Evolutionary conservation across 2,888 invertebrate genomes (phyloP).

Genomic region (Heliconius ismenius): DNA sequence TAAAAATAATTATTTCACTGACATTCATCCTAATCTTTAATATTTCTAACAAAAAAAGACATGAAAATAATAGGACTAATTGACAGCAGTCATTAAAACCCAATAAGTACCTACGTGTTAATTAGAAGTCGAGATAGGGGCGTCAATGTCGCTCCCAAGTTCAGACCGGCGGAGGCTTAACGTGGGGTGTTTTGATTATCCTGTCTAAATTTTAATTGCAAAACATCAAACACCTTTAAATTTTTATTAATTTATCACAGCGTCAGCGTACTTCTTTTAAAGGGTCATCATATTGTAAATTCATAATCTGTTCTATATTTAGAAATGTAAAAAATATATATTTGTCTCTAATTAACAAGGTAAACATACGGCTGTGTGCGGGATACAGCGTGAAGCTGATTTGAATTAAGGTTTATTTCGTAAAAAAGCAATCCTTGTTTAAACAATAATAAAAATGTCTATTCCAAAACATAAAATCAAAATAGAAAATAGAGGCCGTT

Average conservation of each 20-base stretch:
- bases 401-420: no score
- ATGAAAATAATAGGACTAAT: conserved; percentile 18
- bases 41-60: neutral
- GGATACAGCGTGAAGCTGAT: no score
- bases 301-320: neutral
- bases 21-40: neutral
- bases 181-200: conserved; percentile 17
- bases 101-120: conserved; percentile 24
- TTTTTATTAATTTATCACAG: conserved; percentile 13
- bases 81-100: conserved; percentile 24
- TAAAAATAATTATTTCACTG: neutral
- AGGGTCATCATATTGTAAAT: neutral
- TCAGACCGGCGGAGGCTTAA: conserved; percentile 4
- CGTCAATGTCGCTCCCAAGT: conserved; percentile 8
- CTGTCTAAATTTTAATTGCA: conserved; percentile 23
- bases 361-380: no score
- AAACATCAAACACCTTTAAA: conserved; percentile 19
- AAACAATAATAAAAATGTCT: neutral
- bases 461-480: neutral
- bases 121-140: conserved; percentile 18
- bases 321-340: neutral
- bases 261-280: neutral
- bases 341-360: neutral
- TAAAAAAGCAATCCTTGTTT: no score
- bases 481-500: no score